phyloP scores from a whole-genome alignment of 2,113 vertebrate genomes.

The Pyxicephalus adspersus region DNA sequence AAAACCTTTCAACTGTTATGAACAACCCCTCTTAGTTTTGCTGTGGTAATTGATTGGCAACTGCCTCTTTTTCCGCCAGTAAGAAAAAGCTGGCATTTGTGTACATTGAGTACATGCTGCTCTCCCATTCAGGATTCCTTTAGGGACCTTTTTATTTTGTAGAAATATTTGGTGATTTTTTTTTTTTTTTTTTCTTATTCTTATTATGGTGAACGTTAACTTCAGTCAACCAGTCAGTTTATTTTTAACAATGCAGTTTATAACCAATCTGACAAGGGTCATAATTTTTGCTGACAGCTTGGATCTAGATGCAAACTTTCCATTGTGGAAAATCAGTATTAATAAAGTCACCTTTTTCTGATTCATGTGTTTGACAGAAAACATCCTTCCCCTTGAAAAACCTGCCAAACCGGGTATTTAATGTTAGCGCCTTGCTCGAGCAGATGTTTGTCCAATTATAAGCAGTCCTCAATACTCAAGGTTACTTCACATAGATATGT shows the following conservation, averaged over 20 bases:
- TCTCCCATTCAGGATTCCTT: too few species aligned
- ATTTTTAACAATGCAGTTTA: not conserved
- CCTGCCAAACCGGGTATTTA: not conserved
- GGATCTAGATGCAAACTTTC: not conserved
- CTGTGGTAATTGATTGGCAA: too few species aligned
- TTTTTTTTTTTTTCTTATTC: too few species aligned
- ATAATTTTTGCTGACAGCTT: not conserved
- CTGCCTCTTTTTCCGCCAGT: too few species aligned
- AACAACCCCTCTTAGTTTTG: too few species aligned
- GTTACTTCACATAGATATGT: not conserved
- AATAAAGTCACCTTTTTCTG: not conserved
- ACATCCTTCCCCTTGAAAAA: slow-evolving; percentile 18
- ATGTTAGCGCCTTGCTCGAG: not conserved
- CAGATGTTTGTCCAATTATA: not conserved
- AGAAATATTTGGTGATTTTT: too few species aligned
- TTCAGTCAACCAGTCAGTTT: not conserved
- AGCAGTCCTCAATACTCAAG: not conserved
- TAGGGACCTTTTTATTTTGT: too few species aligned
- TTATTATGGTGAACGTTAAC: not conserved
- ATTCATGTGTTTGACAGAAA: not conserved
- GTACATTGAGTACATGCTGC: too few species aligned
- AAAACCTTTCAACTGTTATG: too few species aligned
- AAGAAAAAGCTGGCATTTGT: too few species aligned
- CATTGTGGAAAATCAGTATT: slow-evolving; percentile 1
- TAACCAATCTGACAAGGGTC: not conserved